Evolutionary conservation across 2,888 invertebrate species (phyloP).

Genomic region (Megaustenia siamemsis): DNA sequence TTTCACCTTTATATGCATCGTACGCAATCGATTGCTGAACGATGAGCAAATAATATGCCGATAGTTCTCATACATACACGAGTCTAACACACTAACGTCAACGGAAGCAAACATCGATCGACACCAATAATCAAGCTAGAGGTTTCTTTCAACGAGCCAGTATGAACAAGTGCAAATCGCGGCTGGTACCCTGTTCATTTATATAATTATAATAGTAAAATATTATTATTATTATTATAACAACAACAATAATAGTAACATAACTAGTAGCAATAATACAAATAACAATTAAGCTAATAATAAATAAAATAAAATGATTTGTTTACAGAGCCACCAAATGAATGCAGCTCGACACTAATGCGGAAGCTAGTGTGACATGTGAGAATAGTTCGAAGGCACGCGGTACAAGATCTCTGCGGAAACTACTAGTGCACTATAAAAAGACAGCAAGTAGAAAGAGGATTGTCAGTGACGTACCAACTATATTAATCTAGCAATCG

Average conservation of each 20-base stretch:
- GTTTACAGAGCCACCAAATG: conserved; percentile 29
- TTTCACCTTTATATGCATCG: conserved; percentile 46
- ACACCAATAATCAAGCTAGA: conserved; percentile 45
- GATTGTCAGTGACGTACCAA: conserved; percentile 43
- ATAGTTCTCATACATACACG: conserved; percentile 26
- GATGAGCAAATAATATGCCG: conserved; percentile 41
- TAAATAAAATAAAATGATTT: conserved; percentile 10
- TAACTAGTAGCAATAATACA: too few species aligned
- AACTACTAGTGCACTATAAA: background rate
- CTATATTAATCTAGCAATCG: conserved; percentile 34
- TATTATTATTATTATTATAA: too few species aligned
- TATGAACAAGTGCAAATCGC: conserved; percentile 11
- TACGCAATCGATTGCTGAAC: conserved; percentile 34
- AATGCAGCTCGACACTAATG: background rate
- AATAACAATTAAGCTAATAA: background rate
- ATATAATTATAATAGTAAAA: too few species aligned
- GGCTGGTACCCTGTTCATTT: background rate
- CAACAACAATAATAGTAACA: background rate
- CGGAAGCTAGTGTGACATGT: background rate
- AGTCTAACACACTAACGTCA: conserved; percentile 39
- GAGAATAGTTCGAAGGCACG: background rate
- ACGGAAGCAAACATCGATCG: conserved; percentile 44
- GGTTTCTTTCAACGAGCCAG: conserved; percentile 24
- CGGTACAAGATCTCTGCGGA: background rate
- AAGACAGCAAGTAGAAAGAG: conserved; percentile 3